Conservation (phyloP, 2,797 vertebrate genomes). For the Lateolabrax maculatus region DNA sequence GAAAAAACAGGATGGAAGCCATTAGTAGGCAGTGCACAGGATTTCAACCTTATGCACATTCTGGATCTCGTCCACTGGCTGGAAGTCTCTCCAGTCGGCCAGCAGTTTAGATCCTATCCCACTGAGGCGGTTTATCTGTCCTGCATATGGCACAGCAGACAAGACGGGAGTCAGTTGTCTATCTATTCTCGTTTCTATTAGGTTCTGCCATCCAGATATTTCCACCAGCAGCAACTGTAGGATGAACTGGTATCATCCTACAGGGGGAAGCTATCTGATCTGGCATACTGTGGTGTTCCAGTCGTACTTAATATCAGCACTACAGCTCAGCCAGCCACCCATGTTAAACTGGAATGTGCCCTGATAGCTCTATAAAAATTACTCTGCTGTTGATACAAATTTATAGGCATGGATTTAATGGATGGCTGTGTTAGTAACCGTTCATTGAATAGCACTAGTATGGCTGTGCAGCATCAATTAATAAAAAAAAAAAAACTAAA, state of each 20-base stretch:
- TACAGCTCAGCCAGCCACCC: slow-evolving; percentile 2
- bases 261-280: slow-evolving; percentile 3
- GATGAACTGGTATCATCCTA: slow-evolving; percentile 8
- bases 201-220: slow-evolving; percentile 22
- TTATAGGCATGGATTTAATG: slow-evolving; percentile 9
- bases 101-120: slow-evolving; percentile 50
- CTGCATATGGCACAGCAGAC: slow-evolving; percentile 40
- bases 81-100: slow-evolving; percentile 47
- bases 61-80: slow-evolving; percentile 59
- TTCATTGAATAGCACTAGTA: slow-evolving; percentile 11
- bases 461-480: neutral
- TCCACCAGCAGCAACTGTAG: slow-evolving; percentile 14
- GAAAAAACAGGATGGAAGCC: neutral
- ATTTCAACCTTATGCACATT: slow-evolving; percentile 43
- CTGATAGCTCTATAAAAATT: slow-evolving; percentile 24
- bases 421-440: slow-evolving; percentile 12
- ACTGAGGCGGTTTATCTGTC: slow-evolving; percentile 43
- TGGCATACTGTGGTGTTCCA: neutral
- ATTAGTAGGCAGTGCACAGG: slow-evolving; percentile 47
- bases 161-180: neutral
- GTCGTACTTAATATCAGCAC: slow-evolving; percentile 9
- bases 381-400: slow-evolving; percentile 17
- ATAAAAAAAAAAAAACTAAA: slow-evolving; percentile 2
- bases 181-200: neutral
- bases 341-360: slow-evolving; percentile 4